phyloP scores from a whole-genome alignment of 2,113 vertebrate species.

The Pseudorhombus dupliciocellatus region DNA sequence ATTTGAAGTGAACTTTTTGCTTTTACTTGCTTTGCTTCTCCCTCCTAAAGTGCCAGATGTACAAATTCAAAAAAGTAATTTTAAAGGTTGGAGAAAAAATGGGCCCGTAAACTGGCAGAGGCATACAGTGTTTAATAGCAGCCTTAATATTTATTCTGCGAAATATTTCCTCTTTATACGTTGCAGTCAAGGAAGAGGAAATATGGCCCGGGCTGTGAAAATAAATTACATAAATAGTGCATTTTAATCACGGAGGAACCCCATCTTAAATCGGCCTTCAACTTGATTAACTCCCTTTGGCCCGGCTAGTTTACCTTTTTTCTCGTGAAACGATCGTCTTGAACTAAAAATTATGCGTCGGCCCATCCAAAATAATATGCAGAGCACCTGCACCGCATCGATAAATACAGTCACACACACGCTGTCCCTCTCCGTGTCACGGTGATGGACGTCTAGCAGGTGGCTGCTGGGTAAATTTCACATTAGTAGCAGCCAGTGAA shows the following conservation, averaged over 20 bases:
- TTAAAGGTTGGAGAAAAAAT: background rate
- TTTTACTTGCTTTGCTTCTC: background rate
- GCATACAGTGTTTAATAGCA: background rate
- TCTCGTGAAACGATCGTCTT: slow-evolving; percentile 21
- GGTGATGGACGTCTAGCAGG: slow-evolving; percentile 75
- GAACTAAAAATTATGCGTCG: slow-evolving; percentile 35
- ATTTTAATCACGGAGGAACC: slow-evolving; percentile 21
- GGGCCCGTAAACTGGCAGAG: background rate
- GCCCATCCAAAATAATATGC: slow-evolving; percentile 16
- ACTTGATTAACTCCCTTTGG: slow-evolving; percentile 19
- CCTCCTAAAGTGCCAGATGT: background rate
- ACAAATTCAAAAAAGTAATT: background rate
- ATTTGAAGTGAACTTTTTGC: no score
- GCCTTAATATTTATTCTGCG: slow-evolving; percentile 1
- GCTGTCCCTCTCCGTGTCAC: slow-evolving; percentile 48
- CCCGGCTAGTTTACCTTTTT: slow-evolving; percentile 3
- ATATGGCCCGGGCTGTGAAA: slow-evolving; percentile 5
- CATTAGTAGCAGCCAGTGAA: slow-evolving; percentile 74
- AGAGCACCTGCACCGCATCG: slow-evolving; percentile 22
- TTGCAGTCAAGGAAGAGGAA: slow-evolving; percentile 22
- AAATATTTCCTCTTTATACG: background rate
- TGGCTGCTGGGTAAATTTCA: slow-evolving; percentile 78
- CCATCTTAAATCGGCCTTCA: slow-evolving; percentile 3
- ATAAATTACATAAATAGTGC: slow-evolving; percentile 25
- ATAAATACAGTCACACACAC: slow-evolving; percentile 29